Base-by-base conservation (phyloP, 2,888 invertebrate genomes). In the Bhutanitis thaidina region DNA sequence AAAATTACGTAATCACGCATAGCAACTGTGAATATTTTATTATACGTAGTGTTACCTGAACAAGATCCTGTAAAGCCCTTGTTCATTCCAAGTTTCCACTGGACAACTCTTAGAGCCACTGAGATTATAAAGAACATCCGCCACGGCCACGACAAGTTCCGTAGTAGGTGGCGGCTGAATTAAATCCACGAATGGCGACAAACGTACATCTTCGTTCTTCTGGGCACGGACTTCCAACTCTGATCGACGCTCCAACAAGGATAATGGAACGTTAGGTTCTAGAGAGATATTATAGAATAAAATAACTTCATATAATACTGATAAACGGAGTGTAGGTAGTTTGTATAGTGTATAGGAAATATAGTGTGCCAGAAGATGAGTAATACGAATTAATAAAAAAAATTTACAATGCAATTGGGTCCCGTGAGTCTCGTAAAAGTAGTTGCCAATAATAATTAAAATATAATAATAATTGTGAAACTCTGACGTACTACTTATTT, bases 171-270 rank as follows among this genome's bases (percentile, higher is more conserved):
- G 77, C 7, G 76, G 67, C n/a, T 65, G 64, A n/a, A 41, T 3
- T 43, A 40, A 49, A 9, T 60, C 44, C 30, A 52, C 56, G 3
- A 54, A 56, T 1, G 80, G 77, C 1, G 73, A 67, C 30, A 86
- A 55, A 3, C 52, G 64, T 7, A 81, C 64, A 7, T 76, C 79
- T 1, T 64, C 72, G 44, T 69, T 62, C 57, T 88, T 89, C 52
- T 76, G 73, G 2, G 81, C 76, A 14, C 82, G 80, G 9, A 89
- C 88, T 59, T 88, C 87, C 13, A 85, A 53, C 52, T 85, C 83
- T 0, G 74, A 64, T 4, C 75, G 71, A 20, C 82, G 78, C 53
- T 89, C 88, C 34, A 88, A 61, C 13, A 86, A 38, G 1, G 77
- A 72, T 25, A 81, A 25, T 0, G 87, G 79, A 36, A 88, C 68